Percentiles rank a stretch among this genome's conserved stretches.
Conservation (phyloP, 2,888 invertebrate species). For the Heliconius ethilla region DNA sequence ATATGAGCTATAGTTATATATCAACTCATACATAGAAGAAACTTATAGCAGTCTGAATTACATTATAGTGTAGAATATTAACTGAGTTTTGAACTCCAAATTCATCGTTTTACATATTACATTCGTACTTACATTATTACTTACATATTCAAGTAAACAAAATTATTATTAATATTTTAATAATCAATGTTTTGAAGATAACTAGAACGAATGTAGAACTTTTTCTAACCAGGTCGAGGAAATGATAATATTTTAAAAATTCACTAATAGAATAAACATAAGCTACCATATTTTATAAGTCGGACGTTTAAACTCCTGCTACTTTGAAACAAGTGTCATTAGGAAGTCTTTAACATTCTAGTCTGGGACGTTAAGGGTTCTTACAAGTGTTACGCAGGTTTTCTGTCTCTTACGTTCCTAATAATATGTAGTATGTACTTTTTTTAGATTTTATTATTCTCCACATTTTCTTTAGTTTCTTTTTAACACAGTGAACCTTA, state of each 20-base stretch:
- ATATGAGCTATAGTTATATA: background rate
- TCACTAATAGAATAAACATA: constrained; percentile 1
- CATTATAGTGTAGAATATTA: no score
- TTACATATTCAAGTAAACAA: background rate
- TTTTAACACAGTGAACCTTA: no score
- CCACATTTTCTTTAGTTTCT: no score
- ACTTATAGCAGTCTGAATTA: background rate
- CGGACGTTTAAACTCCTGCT: background rate
- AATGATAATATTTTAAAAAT: background rate
- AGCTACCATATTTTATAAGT: background rate
- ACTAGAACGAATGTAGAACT: background rate
- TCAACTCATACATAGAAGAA: background rate
- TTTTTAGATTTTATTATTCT: background rate
- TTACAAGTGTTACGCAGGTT: constrained; percentile 9
- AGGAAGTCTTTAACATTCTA: constrained; percentile 25
- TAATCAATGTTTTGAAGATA: background rate
- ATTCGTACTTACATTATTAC: background rate
- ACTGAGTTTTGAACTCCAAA: background rate
- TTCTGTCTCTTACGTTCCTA: background rate
- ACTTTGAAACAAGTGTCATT: constrained; percentile 29
- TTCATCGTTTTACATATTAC: background rate
- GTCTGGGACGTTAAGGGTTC: background rate
- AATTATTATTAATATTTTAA: background rate
- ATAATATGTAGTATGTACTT: background rate
- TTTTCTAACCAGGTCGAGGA: background rate